These are phyloP conservation scores for zebrafish (Danio rerio) DNA, from an alignment of 2,113 vertebrate genomes.

Conservation along the genomic window GRCz12tu NC_133195.1:46582001-46582500, in stretches of 20 bases:
- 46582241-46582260: conserved; percentile 1
- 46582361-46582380: conserved; percentile 24
- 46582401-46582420: background rate
- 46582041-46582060: too few species aligned
- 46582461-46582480: background rate
- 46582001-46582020: too few species aligned
- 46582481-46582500: background rate
- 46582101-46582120: background rate
- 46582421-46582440: conserved; percentile 24
- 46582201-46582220: conserved; percentile 5
- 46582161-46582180: background rate
- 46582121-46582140: background rate
- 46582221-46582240: conserved; percentile 17
- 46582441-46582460: background rate
- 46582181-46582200: conserved; percentile 18
- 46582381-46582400: background rate
- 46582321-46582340: background rate
- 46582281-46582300: conserved; percentile 46
- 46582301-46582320: conserved; percentile 41
- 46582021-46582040: too few species aligned
- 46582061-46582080: too few species aligned
- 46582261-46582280: background rate
- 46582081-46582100: background rate
- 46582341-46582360: background rate
- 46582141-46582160: background rate